These are phyloP conservation scores for Anthopleura xanthogrammica DNA, from an alignment of 92 coral and sea anemone species.

Conservation along the genomic window DNA sequence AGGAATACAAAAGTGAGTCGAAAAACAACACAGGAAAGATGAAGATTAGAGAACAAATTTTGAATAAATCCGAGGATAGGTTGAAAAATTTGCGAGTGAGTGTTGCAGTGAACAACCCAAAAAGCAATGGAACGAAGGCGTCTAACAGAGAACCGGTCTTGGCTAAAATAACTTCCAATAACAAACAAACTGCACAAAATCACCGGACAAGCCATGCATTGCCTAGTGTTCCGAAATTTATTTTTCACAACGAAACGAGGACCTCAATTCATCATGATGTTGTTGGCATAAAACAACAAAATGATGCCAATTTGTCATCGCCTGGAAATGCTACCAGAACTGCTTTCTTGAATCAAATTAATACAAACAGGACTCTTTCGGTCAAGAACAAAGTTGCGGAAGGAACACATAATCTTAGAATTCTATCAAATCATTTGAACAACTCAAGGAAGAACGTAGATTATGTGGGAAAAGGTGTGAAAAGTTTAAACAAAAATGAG, in stretches of 20 bases:
- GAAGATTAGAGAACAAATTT: background rate
- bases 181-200: background rate
- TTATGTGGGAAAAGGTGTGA: background rate
- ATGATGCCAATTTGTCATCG: background rate
- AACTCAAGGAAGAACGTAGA: background rate
- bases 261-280: background rate
- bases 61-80: background rate
- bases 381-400: background rate
- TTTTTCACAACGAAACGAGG: background rate
- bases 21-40: background rate
- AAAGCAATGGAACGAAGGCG: background rate
- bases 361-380: background rate
- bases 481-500: background rate
- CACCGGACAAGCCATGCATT: background rate
- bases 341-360: background rate
- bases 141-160: background rate
- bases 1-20: background rate
- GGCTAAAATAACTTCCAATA: background rate
- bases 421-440: background rate
- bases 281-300: background rate
- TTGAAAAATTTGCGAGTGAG: background rate
- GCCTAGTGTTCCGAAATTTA: background rate
- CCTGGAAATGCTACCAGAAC: background rate
- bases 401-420: background rate
- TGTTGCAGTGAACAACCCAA: background rate